A percentile compares a stretch with the other conserved stretches of the same genome.
These are phyloP conservation scores for Styela plicata DNA, from an alignment of 23 tunicate genomes.

Conservation along the genomic window DNA sequence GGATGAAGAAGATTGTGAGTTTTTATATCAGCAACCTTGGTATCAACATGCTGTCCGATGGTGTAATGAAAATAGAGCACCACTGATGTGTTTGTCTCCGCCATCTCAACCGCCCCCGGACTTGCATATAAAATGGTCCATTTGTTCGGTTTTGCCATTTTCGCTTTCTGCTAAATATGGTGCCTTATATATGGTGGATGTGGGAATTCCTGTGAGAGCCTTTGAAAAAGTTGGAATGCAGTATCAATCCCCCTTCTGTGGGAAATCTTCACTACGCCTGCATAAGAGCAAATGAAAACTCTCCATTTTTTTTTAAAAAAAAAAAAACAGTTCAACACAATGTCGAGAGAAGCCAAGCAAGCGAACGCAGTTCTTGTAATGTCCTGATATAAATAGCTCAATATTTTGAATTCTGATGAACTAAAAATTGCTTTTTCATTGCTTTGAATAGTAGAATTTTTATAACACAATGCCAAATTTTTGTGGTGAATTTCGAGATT, in stretches of 20 bases:
- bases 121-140: slow-evolving; percentile 63
- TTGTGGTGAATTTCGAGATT: too few relatives aligned
- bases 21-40: slow-evolving; percentile 58
- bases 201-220: slow-evolving; percentile 54
- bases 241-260: slow-evolving; percentile 80
- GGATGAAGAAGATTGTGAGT: slow-evolving; percentile 45
- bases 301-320: too few relatives aligned
- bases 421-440: too few relatives aligned
- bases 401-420: too few relatives aligned
- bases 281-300: slow-evolving; percentile 28
- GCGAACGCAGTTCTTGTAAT: too few relatives aligned
- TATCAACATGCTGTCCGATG: slow-evolving; percentile 46
- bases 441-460: too few relatives aligned
- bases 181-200: slow-evolving; percentile 57
- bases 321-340: too few relatives aligned
- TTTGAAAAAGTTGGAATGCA: slow-evolving; percentile 54
- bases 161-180: slow-evolving; percentile 70
- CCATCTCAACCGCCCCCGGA: slow-evolving; percentile 27
- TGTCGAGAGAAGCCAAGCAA: too few relatives aligned
- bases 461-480: too few relatives aligned
- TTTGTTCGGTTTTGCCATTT: slow-evolving; percentile 57
- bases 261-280: slow-evolving; percentile 59
- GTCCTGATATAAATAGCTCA: too few relatives aligned
- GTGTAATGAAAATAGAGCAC: slow-evolving; percentile 65
- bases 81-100: slow-evolving; percentile 70